These are phyloP conservation scores for Drosophila greeni DNA, from an alignment of 2,888 invertebrate species.

Conservation along the genomic window DNA sequence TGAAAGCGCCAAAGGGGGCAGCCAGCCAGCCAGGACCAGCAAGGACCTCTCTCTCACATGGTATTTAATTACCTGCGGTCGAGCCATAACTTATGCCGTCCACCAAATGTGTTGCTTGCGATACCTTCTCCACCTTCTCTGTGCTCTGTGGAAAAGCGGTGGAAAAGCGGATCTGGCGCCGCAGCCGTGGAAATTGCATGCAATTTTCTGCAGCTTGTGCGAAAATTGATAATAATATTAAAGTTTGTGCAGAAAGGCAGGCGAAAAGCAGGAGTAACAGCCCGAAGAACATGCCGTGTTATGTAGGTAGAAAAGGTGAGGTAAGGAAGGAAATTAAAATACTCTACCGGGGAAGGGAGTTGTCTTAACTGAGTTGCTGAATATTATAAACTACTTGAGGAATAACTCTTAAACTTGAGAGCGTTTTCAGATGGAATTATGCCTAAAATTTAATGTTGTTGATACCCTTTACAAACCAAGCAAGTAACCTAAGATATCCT, in stretches of 20 bases:
- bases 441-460: background rate
- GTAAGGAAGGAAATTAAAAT: slow-evolving; percentile 4
- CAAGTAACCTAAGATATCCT: slow-evolving; percentile 5
- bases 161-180: slow-evolving; percentile 11
- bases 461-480: background rate
- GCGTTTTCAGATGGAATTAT: too few relatives aligned
- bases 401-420: background rate
- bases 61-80: slow-evolving; percentile 52
- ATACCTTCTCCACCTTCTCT: slow-evolving; percentile 47
- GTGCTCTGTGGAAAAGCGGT: background rate
- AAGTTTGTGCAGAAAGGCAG: slow-evolving; percentile 29
- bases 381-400: background rate
- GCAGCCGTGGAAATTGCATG: slow-evolving; percentile 41
- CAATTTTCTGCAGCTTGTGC: slow-evolving; percentile 48
- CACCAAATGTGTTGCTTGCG: slow-evolving; percentile 44
- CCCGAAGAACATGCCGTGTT: slow-evolving; percentile 31
- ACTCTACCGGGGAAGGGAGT: slow-evolving; percentile 5
- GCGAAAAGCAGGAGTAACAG: slow-evolving; percentile 34
- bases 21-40: background rate
- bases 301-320: background rate
- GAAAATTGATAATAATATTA: slow-evolving; percentile 53
- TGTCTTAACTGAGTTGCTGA: background rate
- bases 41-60: slow-evolving; percentile 24
- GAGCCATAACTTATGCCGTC: slow-evolving; percentile 51
- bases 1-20: slow-evolving; percentile 30